Conservation (phyloP, 1,140 invertebrate species). For the Drosophila setifemur region DNA sequence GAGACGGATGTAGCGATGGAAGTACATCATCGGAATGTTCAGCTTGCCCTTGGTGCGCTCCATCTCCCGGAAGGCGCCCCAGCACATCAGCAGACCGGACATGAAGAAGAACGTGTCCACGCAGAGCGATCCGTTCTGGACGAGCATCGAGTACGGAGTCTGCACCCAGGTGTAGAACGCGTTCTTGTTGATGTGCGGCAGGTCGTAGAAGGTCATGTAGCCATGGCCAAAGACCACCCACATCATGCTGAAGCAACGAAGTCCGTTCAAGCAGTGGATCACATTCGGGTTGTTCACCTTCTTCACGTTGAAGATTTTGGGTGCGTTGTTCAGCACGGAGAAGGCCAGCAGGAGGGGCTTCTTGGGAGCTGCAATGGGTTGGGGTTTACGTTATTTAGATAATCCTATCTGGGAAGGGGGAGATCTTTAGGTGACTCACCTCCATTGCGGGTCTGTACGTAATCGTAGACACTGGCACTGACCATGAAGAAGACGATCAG, state of each 20-base stretch:
- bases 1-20: constrained; percentile 85
- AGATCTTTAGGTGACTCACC: constrained; percentile 45
- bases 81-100: constrained; percentile 87
- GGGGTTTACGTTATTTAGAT: not conserved
- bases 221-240: constrained; percentile 88
- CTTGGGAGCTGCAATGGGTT: constrained; percentile 44
- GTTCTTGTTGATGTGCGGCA: constrained; percentile 71
- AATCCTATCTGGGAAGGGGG: no score
- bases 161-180: constrained; percentile 69
- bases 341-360: constrained; percentile 64
- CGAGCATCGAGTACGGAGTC: constrained; percentile 84
- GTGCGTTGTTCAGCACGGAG: constrained; percentile 73
- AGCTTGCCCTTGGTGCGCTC: constrained; percentile 85
- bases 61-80: constrained; percentile 86
- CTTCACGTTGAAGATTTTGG: constrained; percentile 77
- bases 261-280: constrained; percentile 84
- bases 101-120: constrained; percentile 89
- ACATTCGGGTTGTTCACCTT: constrained; percentile 71
- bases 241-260: constrained; percentile 86
- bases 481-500: constrained; percentile 63
- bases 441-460: constrained; percentile 61
- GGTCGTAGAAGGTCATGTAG: constrained; percentile 72
- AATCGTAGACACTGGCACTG: constrained; percentile 74
- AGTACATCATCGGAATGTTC: constrained; percentile 82
- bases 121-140: constrained; percentile 85